Conservation (phyloP, 1,140 invertebrate species). For the Drosophila funebris region DNA sequence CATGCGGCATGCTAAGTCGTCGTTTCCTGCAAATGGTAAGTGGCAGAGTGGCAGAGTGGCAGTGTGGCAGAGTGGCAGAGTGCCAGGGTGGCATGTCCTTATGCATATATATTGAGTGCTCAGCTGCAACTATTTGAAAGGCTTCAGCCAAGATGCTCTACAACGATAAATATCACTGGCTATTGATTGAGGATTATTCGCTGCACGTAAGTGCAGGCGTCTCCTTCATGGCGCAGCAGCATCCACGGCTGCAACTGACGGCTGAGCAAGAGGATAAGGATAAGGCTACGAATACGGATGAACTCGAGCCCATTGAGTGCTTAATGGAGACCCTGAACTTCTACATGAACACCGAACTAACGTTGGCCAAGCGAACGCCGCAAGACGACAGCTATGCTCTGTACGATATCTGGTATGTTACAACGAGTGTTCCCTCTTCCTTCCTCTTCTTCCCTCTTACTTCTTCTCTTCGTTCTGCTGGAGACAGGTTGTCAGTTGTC, state of each 20-base stretch:
- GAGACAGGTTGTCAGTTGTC: slow-evolving; percentile 22
- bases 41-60: slow-evolving; percentile 9
- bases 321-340: slow-evolving; percentile 79
- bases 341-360: slow-evolving; percentile 82
- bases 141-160: slow-evolving; percentile 80
- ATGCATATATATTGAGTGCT: slow-evolving; percentile 71
- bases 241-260: slow-evolving; percentile 21
- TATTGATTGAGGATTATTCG: slow-evolving; percentile 83
- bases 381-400: slow-evolving; percentile 61
- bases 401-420: slow-evolving; percentile 74
- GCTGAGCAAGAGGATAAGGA: slow-evolving; percentile 8
- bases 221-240: not conserved
- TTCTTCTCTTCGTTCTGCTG: not conserved
- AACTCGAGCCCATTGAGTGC: slow-evolving; percentile 67
- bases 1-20: slow-evolving; percentile 73
- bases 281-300: slow-evolving; percentile 25
- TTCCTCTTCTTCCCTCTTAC: not conserved
- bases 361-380: slow-evolving; percentile 69
- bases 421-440: not conserved
- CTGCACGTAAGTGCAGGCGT: slow-evolving; percentile 52
- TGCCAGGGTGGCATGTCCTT: slow-evolving; percentile 13
- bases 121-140: slow-evolving; percentile 72
- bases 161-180: slow-evolving; percentile 82
- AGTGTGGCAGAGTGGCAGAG: not conserved
- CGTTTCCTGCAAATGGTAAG: slow-evolving; percentile 77